Evolutionary conservation across 2,888 invertebrate genomes (phyloP), one percentile per base, ranked within the genome.

Genomic region (Empis livida): DNA sequence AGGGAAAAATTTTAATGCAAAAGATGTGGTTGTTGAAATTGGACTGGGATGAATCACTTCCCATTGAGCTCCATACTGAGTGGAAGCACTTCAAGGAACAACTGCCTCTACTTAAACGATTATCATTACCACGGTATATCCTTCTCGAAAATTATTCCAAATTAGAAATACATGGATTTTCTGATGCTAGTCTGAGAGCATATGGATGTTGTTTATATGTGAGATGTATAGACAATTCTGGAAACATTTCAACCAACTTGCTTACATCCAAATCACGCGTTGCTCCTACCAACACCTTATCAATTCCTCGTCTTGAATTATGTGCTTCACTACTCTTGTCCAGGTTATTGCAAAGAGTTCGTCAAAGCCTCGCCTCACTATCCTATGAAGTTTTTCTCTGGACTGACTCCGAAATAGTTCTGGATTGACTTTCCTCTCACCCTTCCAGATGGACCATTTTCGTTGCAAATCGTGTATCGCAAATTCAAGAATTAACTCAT

Each of bases 361-460:
- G 13, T 32, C 32, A 32, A 32, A 8, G 10, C 13, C 4, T 32
- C 9, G 5, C 3, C 20, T 20, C 20, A 20, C 5, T 5, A 20
- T 20, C 20, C 5, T 20, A 35, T 11, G n/a, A 35, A 2, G 5
- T n/a, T 5, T 13, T 13, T 35, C 15, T 39, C 2, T 39, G 38
- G 38, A 39, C 38, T 5, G 38, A 39, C 5, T 39, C 38, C 3
- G 38, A 39, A 14, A 53, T 54, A 38, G 48, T 47, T 1, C n/a
- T 56, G n/a, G 42, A 42, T 32, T 56, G 55, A 52, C 43, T 53
- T 5, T 23, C 39, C 6, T 27, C 49, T 2, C 47, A 46, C 10
- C 47, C 55, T 13, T 45, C 45, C 1, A 14, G 9, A n/a, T 43
- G 42, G 43, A 11, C 30, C 31, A 51, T 46, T n/a, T 55, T 56